phyloP scores from a whole-genome alignment of 2,888 invertebrate species.

The Rugalucina vietnamica region DNA sequence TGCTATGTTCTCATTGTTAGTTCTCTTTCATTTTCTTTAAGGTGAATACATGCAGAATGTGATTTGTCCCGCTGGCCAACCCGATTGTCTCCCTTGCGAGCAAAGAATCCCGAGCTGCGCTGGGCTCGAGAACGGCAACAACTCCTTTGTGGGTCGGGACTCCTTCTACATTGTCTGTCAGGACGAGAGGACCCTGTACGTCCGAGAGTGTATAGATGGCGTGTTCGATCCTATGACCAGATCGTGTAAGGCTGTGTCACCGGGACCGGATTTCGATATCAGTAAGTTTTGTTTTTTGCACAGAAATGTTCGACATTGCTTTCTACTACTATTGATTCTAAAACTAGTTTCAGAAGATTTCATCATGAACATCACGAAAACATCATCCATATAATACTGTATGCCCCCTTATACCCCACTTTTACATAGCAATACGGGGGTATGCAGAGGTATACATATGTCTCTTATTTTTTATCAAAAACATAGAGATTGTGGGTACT shows the following conservation, averaged over 20 bases:
- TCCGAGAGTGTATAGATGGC: conserved; percentile 51
- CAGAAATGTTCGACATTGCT: not conserved
- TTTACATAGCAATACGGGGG: no score
- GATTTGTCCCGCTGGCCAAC: conserved; percentile 36
- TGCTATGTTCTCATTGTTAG: no score
- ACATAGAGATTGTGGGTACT: no score
- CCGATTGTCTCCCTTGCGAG: conserved; percentile 64
- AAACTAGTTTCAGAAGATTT: no score
- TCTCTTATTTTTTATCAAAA: no score
- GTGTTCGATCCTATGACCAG: conserved; percentile 43
- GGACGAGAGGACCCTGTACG: conserved; percentile 57
- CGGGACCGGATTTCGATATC: conserved; percentile 48
- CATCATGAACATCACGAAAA: no score
- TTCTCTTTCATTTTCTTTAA: conserved; percentile 14
- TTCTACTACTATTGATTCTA: no score
- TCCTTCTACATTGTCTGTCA: conserved; percentile 58
- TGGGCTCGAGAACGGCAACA: conserved; percentile 59
- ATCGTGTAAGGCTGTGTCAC: conserved; percentile 32
- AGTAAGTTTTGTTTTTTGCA: conserved; percentile 33
- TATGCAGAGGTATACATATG: no score
- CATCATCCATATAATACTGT: no score
- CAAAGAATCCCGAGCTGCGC: conserved; percentile 64
- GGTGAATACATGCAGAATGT: conserved; percentile 63
- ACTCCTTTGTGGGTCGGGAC: conserved; percentile 58
- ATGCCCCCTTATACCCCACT: no score